Base-by-base conservation (phyloP, 2,888 invertebrate species). In the Scaptomyza flava region DNA sequence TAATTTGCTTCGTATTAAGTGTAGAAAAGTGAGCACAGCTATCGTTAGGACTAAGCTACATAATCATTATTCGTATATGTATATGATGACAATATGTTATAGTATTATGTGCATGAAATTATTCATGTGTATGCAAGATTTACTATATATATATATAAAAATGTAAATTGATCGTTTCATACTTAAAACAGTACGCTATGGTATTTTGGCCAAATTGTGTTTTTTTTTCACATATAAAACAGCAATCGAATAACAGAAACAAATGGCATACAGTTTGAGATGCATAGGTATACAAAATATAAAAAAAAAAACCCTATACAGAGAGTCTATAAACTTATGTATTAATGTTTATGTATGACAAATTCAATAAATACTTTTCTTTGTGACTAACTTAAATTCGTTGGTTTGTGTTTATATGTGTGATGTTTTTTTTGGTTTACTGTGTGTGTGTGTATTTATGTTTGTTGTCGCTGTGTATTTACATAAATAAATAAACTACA, bases 401-500 rank as follows among this genome's bases (percentile, higher is more conserved):
- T 71, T 83, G 77, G 67, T 79, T 58, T 62, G 42, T 68, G 45
- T 51, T 17, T 59, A 47, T 56, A 27, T 43, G 48, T 57, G 43
- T 45, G 46, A 20, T 53, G 38, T 12, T 42, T 42, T 54, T 68
- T 68, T 68, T 61, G 68, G 46, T 69, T 69, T 20, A 46, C 46
- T 57, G 38, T 52, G 33, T 46, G 34, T 48, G 31, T 65, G 11
- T 56, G 30, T 66, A 14, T 62, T 3, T 66, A 14, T 51, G 23
- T 48, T 4, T 64, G 47, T 57, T 47, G 50, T 27, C 67, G 11
- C 23, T 67, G 42, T 53, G 66, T 79, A 51, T 73, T 71, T 84
- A 84, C 88, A 84, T 77, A 75, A 79, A 79, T 78, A 84, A 86
- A 86, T 86, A 79, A 87, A 64, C 77, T 79, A 83, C 58, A 60